Conservation (phyloP, 23 tunicate species). For the Phallusia fumigata region DNA sequence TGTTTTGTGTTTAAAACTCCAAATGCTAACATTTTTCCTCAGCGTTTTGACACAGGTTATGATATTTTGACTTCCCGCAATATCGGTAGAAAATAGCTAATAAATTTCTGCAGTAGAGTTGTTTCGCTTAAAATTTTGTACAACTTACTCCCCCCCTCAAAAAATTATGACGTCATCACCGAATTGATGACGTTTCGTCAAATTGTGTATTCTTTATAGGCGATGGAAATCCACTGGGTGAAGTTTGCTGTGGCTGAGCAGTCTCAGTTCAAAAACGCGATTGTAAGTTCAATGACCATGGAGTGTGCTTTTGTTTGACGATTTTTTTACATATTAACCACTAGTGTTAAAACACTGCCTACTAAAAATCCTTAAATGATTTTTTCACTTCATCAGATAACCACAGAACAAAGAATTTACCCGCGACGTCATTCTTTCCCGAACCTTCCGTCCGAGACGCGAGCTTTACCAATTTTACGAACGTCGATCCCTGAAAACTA, state of each 20-base stretch:
- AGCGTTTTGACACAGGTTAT: too few relatives aligned
- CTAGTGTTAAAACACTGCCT: neutral
- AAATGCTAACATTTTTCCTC: too few relatives aligned
- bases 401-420: slow-evolving; percentile 32
- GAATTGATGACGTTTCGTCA: too few relatives aligned
- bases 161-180: too few relatives aligned
- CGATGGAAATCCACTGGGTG: slow-evolving; percentile 37
- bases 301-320: neutral
- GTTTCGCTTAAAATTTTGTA: too few relatives aligned
- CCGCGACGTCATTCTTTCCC: slow-evolving; percentile 52
- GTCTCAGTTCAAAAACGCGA: slow-evolving; percentile 1
- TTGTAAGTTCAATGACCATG: neutral
- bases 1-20: too few relatives aligned
- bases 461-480: slow-evolving; percentile 32
- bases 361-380: neutral
- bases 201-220: slow-evolving; percentile 9
- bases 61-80: too few relatives aligned
- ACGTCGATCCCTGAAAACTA: neutral
- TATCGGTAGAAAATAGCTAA: too few relatives aligned
- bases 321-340: neutral
- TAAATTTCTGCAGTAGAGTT: too few relatives aligned
- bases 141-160: too few relatives aligned
- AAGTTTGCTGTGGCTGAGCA: slow-evolving; percentile 50
- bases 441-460: slow-evolving; percentile 26
- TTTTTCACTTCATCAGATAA: slow-evolving; percentile 18